Conservation (phyloP, 1,140 invertebrate species). For the Piezodorus guildinii region DNA sequence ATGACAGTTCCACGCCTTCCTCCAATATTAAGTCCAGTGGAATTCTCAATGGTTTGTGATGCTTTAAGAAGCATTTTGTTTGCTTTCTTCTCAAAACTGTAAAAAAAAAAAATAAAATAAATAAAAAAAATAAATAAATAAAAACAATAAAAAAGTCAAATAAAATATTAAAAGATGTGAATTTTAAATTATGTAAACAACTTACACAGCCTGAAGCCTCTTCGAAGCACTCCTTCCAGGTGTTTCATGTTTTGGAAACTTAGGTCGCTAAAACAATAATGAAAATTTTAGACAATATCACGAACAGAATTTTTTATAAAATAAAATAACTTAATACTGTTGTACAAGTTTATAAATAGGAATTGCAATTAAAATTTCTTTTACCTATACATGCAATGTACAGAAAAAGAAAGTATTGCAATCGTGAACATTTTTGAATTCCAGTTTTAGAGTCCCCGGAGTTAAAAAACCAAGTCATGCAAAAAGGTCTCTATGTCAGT, state of each 20-base stretch:
- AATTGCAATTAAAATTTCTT: no score
- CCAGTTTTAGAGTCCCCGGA: no score
- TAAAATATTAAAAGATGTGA: not conserved
- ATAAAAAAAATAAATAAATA: not conserved
- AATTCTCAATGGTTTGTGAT: constrained; percentile 64
- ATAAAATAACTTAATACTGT: no score
- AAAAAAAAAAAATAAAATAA: constrained; percentile 12
- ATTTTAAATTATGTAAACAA: constrained; percentile 19
- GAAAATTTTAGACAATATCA: not conserved
- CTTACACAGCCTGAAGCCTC: constrained; percentile 44
- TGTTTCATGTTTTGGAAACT: constrained; percentile 42
- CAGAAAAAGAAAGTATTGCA: no score
- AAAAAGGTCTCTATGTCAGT: no score
- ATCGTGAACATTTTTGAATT: no score
- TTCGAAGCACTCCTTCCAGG: constrained; percentile 40
- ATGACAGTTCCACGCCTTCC: constrained; percentile 35
- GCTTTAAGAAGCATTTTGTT: constrained; percentile 75
- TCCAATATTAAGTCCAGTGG: constrained; percentile 53
- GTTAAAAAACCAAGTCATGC: no score
- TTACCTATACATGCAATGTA: no score
- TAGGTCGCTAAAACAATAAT: constrained; percentile 36
- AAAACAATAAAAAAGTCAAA: not conserved
- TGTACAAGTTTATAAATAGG: no score
- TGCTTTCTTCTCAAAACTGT: constrained; percentile 61
- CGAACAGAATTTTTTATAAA: no score